These are phyloP conservation scores for Notospermus geniculatus DNA, from an alignment of 1,140 invertebrate species.

Conservation along the genomic window DNA sequence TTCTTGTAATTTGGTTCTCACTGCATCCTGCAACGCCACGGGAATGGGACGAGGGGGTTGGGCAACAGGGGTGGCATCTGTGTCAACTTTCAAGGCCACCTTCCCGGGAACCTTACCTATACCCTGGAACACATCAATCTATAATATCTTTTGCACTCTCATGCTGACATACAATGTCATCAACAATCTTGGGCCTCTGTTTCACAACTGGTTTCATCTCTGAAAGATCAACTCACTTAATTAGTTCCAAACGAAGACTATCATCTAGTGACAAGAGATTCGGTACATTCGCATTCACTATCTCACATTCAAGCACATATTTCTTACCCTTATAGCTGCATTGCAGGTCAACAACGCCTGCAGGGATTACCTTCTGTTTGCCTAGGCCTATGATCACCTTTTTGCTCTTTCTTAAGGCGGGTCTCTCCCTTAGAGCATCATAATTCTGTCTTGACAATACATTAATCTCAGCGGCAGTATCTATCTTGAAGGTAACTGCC, in stretches of 20 bases:
- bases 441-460: background rate
- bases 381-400: background rate
- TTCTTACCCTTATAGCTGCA: background rate
- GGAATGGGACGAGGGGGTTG: background rate
- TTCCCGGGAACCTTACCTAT: conserved; percentile 1
- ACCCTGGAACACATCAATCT: conserved; percentile 4
- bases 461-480: conserved; percentile 7
- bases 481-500: conserved; percentile 2
- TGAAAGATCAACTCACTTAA: background rate
- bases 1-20: background rate
- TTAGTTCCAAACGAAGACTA: background rate
- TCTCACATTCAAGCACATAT: background rate
- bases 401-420: background rate
- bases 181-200: too few species aligned
- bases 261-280: background rate
- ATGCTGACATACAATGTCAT: too few species aligned
- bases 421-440: background rate
- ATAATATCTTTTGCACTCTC: background rate
- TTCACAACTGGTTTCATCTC: too few species aligned
- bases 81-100: background rate
- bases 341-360: background rate
- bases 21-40: background rate
- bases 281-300: background rate
- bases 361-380: background rate
- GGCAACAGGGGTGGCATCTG: background rate